A percentile compares a stretch with the other conserved stretches of the same genome.
Conservation (phyloP, 1,140 invertebrate species). For the Oppia nitens region DNA sequence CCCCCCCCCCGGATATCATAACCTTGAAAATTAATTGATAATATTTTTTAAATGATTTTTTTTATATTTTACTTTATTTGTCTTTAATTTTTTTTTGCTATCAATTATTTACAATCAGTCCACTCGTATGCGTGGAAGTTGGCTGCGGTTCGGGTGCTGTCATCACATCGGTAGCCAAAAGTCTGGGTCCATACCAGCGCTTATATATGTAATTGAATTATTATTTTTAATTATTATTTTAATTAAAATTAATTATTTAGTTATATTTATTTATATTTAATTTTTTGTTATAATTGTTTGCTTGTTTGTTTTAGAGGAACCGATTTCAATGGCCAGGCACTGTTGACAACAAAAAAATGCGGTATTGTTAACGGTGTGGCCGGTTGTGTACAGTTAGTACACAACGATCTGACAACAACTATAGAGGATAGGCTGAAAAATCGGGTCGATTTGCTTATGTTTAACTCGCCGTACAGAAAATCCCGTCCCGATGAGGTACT, state of each 20-base stretch:
- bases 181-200: conserved; percentile 34
- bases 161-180: conserved; percentile 60
- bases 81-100: no score
- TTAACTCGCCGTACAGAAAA: conserved; percentile 95
- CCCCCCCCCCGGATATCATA: no score
- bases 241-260: no score
- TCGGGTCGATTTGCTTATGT: conserved; percentile 63
- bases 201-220: conserved; percentile 36
- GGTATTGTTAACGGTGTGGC: conserved; percentile 35
- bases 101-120: no score
- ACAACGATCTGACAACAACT: conserved; percentile 43
- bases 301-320: no score
- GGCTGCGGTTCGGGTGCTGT: conserved; percentile 86
- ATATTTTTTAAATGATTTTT: no score
- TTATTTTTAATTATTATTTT: background rate
- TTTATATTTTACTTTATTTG: no score
- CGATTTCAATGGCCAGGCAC: conserved; percentile 66
- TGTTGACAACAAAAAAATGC: conserved; percentile 46
- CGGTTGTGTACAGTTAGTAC: conserved; percentile 41
- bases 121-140: conserved; percentile 63
- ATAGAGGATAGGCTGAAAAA: conserved; percentile 25
- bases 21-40: no score
- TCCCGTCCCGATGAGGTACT: conserved; percentile 56
- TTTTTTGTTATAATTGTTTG: no score
- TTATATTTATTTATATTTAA: background rate